Conservation (phyloP, 2,113 vertebrate genomes). For the Cathartes aura region DNA sequence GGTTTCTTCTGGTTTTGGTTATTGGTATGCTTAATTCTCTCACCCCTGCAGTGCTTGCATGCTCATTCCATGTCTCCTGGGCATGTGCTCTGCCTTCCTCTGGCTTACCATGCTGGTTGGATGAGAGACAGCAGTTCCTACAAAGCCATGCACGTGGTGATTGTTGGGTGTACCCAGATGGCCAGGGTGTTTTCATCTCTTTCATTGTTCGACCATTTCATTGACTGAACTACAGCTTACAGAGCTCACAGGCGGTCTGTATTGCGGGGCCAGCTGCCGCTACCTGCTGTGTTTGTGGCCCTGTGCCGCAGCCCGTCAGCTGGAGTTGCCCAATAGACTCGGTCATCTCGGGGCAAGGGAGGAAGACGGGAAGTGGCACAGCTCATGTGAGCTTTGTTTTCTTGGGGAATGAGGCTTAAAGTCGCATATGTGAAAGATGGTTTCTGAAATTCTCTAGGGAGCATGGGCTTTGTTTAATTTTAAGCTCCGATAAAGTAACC, state of each 20-base stretch:
- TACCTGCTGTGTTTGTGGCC: neutral
- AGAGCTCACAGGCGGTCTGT: neutral
- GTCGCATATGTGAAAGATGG: neutral
- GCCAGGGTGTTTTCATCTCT: neutral
- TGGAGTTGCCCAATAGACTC: neutral
- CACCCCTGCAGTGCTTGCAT: neutral
- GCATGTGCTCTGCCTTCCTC: neutral
- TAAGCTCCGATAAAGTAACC: neutral
- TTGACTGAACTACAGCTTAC: neutral
- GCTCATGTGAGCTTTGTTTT: neutral
- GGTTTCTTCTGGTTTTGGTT: neutral
- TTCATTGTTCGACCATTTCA: neutral
- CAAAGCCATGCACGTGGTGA: accelerated
- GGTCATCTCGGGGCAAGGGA: accelerated
- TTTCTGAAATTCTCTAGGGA: neutral
- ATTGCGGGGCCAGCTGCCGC: neutral
- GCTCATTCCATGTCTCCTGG: neutral
- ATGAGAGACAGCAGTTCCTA: neutral
- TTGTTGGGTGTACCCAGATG: neutral
- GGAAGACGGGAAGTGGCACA: neutral
- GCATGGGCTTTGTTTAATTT: neutral
- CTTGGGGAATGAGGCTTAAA: neutral
- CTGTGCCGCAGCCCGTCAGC: accelerated
- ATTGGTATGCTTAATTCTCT: neutral
- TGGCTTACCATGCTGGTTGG: neutral